These are phyloP conservation scores for Lepeophtheirus nordmannii DNA, from an alignment of 2,888 invertebrate species.

Conservation along the genomic window DNA sequence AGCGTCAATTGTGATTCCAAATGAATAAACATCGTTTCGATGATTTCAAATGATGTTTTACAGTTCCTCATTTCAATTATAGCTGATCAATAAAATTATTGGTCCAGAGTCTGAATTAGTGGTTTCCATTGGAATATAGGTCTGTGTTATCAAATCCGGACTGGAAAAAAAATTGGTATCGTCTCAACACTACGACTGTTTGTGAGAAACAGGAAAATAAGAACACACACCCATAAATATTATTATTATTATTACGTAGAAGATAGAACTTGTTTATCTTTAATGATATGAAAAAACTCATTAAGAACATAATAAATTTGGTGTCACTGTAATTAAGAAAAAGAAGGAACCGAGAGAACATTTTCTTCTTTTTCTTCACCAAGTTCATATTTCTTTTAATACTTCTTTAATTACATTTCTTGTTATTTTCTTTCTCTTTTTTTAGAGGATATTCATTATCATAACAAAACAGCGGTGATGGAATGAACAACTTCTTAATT, in stretches of 20 bases:
- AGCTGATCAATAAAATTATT: too few relatives aligned
- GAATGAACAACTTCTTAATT: too few relatives aligned
- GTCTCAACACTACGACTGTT: too few relatives aligned
- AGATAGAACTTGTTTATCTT: background rate
- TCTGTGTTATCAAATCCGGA: too few relatives aligned
- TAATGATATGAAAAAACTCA: background rate
- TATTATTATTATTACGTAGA: background rate
- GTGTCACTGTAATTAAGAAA: conserved; percentile 1
- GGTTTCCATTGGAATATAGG: too few relatives aligned
- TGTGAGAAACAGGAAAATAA: background rate
- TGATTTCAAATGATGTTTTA: too few relatives aligned
- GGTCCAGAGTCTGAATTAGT: too few relatives aligned
- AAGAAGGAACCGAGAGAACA: background rate
- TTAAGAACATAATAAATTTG: conserved; percentile 7
- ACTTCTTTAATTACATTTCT: conserved; percentile 2
- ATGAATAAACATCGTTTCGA: too few relatives aligned
- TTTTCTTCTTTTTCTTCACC: background rate
- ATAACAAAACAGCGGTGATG: background rate
- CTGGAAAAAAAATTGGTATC: too few relatives aligned
- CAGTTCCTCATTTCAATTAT: too few relatives aligned
- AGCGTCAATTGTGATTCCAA: too few relatives aligned
- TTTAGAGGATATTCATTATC: background rate
- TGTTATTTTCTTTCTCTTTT: background rate
- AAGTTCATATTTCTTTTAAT: background rate
- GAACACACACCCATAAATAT: background rate